These are phyloP conservation scores for Lycia hirtaria DNA, from an alignment of 2,888 invertebrate species.

Conservation along the genomic window DNA sequence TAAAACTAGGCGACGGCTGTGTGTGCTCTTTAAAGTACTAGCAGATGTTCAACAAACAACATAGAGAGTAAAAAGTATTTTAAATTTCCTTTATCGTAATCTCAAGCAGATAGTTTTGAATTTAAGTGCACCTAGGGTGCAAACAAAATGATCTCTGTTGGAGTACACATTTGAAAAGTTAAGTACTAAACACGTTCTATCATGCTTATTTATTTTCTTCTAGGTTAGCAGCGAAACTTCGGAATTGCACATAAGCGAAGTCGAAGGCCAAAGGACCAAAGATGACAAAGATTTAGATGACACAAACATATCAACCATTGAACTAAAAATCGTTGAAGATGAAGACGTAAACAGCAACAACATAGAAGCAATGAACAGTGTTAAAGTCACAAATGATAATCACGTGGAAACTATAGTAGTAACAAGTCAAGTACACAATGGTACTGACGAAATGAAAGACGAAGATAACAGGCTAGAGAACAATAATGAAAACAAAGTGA, in stretches of 20 bases:
- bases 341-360: conserved; percentile 57
- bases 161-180: no score
- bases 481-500: conserved; percentile 33
- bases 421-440: conserved; percentile 25
- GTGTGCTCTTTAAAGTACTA: no score
- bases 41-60: no score
- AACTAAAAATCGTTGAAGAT: conserved; percentile 81
- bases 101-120: no score
- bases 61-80: no score
- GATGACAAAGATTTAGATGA: conserved; percentile 68
- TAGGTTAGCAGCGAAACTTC: conserved; percentile 64
- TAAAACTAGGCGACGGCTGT: no score
- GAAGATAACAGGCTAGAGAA: conserved; percentile 35
- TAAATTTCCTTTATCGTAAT: no score
- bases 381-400: conserved; percentile 30
- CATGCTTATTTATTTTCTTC: not conserved
- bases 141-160: no score
- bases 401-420: conserved; percentile 22
- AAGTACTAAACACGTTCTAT: no score
- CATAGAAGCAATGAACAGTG: conserved; percentile 23
- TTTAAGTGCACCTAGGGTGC: no score
- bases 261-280: conserved; percentile 49
- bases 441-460: conserved; percentile 21
- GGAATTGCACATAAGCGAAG: conserved; percentile 61
- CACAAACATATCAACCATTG: conserved; percentile 65